Evolutionary conservation across 2,888 invertebrate genomes (phyloP), one percentile per base, ranked within the genome.

Genomic region (Temnothorax ravouxi): DNA sequence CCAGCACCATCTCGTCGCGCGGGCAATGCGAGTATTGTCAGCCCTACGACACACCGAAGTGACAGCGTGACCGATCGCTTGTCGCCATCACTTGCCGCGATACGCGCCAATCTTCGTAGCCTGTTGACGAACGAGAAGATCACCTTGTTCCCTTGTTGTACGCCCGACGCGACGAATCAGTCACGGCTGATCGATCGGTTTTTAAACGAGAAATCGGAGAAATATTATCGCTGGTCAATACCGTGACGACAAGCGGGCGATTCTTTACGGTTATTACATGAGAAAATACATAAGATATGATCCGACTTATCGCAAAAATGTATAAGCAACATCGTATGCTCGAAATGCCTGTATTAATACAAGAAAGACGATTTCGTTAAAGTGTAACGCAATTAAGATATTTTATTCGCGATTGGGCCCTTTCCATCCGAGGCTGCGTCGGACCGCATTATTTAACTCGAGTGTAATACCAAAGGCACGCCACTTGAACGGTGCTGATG

Each of bases 1-100:
- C 50, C 62, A 71, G 50, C 59, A 34, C 47, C 47, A 13, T 77
- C 77, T 79, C 59, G 41, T 34, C 44, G n/a, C 61, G 59, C 44
- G 79, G 67, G 8, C 80, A 29, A 29, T 29, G 3, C 29, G 29
- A 29, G 29, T 29, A 86, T 84, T 84, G 81, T 86, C 54, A 79
- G 29, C 62, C 83, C 87, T 81, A 77, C 86, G 84, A 81, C 77
- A n/a, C 67, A 52, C 54, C 47, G 18, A 25, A 44, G 59, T 44
- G 38, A 59, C 75, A 71, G 50, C 77, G 64, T 59, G 64, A 80
- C 62, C 79, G 50, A 83, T 85, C 75, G 54, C 41, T 75, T 34
- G 66, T 47, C 47, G 11, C 34, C 56, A 61, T 50, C 50, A 67
- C 76, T 84, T 59, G 59, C 54, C 21, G 29, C 9, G 64, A 41